Evolutionary conservation across 1,140 invertebrate genomes (phyloP).

Genomic region (fruit fly (Drosophila melanogaster)): Release_6_plus_ISO1_MT NT_033777.3:24597001-24597500

Average conservation of each 20-base stretch:
- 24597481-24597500: no score
- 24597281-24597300: slow-evolving; percentile 15
- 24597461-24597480: background rate
- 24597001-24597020: background rate
- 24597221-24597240: slow-evolving; percentile 1
- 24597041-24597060: no score
- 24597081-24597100: background rate
- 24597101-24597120: background rate
- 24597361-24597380: slow-evolving; percentile 26
- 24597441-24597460: slow-evolving; percentile 19
- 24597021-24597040: slow-evolving; percentile 9
- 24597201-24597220: slow-evolving; percentile 9
- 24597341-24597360: slow-evolving; percentile 3
- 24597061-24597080: slow-evolving; percentile 19
- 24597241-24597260: slow-evolving; percentile 32
- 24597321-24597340: slow-evolving; percentile 10
- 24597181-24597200: background rate
- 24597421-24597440: slow-evolving; percentile 31
- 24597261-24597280: slow-evolving; percentile 17
- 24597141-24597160: slow-evolving; percentile 17
- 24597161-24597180: background rate
- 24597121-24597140: background rate
- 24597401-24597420: slow-evolving; percentile 61
- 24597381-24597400: slow-evolving; percentile 43
- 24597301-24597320: background rate